Base-by-base conservation (phyloP, 2,797 vertebrate genomes). In the Eospalax fontanierii region DNA sequence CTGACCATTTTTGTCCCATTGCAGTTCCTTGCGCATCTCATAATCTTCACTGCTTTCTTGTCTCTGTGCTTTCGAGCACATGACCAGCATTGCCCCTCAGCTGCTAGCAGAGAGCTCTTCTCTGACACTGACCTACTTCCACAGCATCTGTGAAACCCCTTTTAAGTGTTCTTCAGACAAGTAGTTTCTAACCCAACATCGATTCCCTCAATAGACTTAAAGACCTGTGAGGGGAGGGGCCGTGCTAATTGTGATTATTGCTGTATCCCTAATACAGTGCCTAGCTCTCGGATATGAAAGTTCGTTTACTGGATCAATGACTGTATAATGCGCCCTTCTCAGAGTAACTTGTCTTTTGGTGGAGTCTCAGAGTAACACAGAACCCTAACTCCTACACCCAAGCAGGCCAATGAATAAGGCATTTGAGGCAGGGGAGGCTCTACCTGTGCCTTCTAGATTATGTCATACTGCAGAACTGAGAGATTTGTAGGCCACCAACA, bases 321-420 rank as follows among this genome's bases (percentile, higher is more conserved):
- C 26, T n/a, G 43, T n/a, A 4, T 38, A 12, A 43, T 26, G 22
- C 11, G 57, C 18, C 16, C 19, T 80, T 83, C 16, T 59, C 40
- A 43, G 75, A 21, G 43, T 40, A 89, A 43, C 66, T 70, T 93
- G 19, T 85, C 81, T 79, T 75, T 96, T 33, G 66, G 28, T 70
- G 26, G 26, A 18, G 43, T 85, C n/a, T 46, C 26, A 6, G 19
- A 54, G 24, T 71, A 73, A 71, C 15, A 59, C 15, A 66, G 59
- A 87, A 40, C 6, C 14, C 46, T 76, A 57, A 66, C 30, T 7
- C 19, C 30, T 71, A 85, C 15, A 35, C 33, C 28, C 54, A 54
- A 22, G 22, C 63, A 50, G 63, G 40, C 24, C 35, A 57, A 7
- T 38, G 63, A 78, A 68, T 82, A 71, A 78, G 71, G 24, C 50